Conservation (phyloP, 2,888 invertebrate genomes). For the Mimumesa dahlbomi region DNA sequence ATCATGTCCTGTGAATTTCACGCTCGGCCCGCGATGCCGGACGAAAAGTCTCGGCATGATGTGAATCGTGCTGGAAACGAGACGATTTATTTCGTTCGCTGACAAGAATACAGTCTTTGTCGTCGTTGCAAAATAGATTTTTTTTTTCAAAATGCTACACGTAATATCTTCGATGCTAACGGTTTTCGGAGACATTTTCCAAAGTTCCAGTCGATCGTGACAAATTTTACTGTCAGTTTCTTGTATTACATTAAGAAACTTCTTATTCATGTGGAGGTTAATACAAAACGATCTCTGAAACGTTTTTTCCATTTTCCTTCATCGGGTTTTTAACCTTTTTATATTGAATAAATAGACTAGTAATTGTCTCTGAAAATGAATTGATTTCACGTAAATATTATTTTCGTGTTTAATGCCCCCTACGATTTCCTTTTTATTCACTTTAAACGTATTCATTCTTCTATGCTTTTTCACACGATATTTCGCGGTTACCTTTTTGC, state of each 20-base stretch:
- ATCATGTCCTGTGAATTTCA: conserved; percentile 39
- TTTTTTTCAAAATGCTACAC: not conserved
- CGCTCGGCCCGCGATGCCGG: not conserved
- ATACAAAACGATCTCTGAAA: conserved; percentile 2
- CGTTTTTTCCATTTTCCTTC: not conserved
- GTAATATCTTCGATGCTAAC: not conserved
- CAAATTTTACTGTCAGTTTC: not conserved
- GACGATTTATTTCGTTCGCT: not conserved
- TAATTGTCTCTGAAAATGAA: not conserved
- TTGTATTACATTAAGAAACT: not conserved
- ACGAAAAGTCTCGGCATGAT: not conserved
- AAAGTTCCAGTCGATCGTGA: not conserved
- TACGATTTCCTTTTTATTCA: not conserved
- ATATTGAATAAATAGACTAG: not conserved
- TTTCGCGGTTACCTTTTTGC: too few relatives aligned
- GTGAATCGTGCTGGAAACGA: not conserved
- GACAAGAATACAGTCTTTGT: not conserved
- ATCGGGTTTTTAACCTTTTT: conserved; percentile 27
- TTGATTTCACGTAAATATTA: conserved; percentile 4
- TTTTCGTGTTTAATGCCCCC: not conserved
- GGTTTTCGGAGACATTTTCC: conserved; percentile 1
- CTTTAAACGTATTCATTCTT: too few relatives aligned
- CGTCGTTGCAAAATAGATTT: conserved; percentile 1
- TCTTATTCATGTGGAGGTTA: conserved; percentile 28
- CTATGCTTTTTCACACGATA: not conserved